Base-by-base conservation (phyloP, 2,888 invertebrate genomes). In the Druceiella hillmani region DNA sequence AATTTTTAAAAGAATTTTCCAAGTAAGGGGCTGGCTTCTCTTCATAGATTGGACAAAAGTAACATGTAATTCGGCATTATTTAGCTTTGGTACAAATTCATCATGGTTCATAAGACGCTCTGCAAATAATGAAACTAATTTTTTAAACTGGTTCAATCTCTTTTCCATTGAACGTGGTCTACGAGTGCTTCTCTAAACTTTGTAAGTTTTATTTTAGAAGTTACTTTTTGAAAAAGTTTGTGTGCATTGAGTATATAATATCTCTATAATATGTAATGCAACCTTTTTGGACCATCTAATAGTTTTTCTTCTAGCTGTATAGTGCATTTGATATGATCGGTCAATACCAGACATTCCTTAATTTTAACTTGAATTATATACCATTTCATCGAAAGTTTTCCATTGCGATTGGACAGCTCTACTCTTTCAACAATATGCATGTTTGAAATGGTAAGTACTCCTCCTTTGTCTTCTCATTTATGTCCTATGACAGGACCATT, bases 1-100 rank as follows among this genome's bases (percentile, higher is more conserved):
- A 49, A 30, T 45, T 47, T 25, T 49, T 49, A 38, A 49, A 49
- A 49, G 45, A 49, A 39, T 49, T 40, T 49, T 49, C 46, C 46
- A 47, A n/a, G n/a, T n/a, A n/a, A n/a, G n/a, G n/a, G n/a, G n/a
- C n/a, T n/a, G n/a, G n/a, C n/a, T 48, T 48, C 39, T 48, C 48
- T 38, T 45, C 17, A 43, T 41, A 49, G 36, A 15, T 20, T 22
- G 48, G 45, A 45, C 48, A 47, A 22, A 45, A 46, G 43, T 49
- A 49, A 35, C 42, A 44, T 33, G 45, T 46, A 48, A 48, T 45
- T 44, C 48, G 46, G 37, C 48, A 46, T 41, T 20, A 45, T 36
- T 20, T 6, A 20, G 22, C 22, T 20, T 20, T 6, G 22, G 22
- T 20, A 20, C 22, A 20, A 7, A 20, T 20, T 7, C 22, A 7